Evolutionary conservation across 2,113 vertebrate genomes (phyloP), one percentile per base, ranked within the genome.

Genomic region (Scomber japonicus): DNA sequence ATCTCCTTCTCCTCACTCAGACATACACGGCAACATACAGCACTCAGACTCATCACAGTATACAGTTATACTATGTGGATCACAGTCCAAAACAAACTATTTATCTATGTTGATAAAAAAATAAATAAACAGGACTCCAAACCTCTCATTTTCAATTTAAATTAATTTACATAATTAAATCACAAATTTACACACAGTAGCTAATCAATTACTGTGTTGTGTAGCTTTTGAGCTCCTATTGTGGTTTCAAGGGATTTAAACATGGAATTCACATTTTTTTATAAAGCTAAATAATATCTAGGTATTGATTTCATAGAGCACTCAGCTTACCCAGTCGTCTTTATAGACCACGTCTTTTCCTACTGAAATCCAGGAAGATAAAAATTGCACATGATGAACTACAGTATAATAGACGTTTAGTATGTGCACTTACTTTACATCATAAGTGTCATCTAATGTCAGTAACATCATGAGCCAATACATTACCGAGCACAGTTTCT

Each of bases 1-100:
- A 76, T 83, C 75, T 83, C 65, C 48, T 50, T 60, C 61, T 61
- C 35, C 61, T 73, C 55, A 12, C 40, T 54, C 57, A 51, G 17
- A 15, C 11, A 65, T 70, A 19, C 53, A 59, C 60, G 74, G n/a
- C 40, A 40, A 60, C 69, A 62, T 51, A 71, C 69, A 69, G 62
- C 19, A 30, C 48, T 77, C 17, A 27, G 19, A 46, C 35, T 64
- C 77, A 77, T 72, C 69, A 74, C 53, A 54, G 17, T 55, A 51
- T 45, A 50, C 60, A 70, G 49, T 69, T 55, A 56, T 12, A 45
- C 24, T 31, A 24, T 30, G 35, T 60, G 54, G 55, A 68, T 72
- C 35, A 63, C 16, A 59, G 24, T 3, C 66, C 15, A 83, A 59
- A 54, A 66, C 24, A 50, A 51, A 48, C 16, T 19, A 10, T 61